Percentiles rank a stretch among this genome's conserved stretches.
phyloP scores from a whole-genome alignment of 1,140 invertebrate species.

The Geopemphigus sp. region DNA sequence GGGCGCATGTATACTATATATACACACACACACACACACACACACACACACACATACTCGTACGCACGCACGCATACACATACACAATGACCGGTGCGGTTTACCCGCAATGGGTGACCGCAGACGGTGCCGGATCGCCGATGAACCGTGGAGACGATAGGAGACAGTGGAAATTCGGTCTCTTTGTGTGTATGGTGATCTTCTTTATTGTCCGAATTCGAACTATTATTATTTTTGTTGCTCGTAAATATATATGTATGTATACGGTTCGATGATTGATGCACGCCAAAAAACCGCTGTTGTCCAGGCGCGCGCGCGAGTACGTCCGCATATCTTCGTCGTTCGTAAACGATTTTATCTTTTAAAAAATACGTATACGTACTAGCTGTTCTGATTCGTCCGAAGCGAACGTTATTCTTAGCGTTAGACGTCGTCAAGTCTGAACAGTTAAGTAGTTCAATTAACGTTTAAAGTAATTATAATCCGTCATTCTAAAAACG shows the following conservation, averaged over 20 bases:
- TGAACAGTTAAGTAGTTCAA: too few relatives aligned
- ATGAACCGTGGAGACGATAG: conserved; percentile 18
- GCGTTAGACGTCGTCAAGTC: too few relatives aligned
- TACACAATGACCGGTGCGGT: conserved; percentile 31
- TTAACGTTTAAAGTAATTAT: too few relatives aligned
- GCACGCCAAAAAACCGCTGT: not conserved
- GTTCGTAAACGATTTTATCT: too few relatives aligned
- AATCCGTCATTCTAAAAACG: too few relatives aligned
- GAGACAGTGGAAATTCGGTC: not conserved
- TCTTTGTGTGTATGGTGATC: too few relatives aligned
- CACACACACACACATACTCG: not conserved
- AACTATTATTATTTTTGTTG: not conserved
- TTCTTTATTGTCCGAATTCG: conserved; percentile 24
- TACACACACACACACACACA: too few relatives aligned
- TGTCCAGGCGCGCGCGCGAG: not conserved
- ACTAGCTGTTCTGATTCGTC: too few relatives aligned
- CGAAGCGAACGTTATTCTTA: too few relatives aligned
- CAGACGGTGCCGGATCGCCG: conserved; percentile 16
- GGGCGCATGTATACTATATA: too few relatives aligned
- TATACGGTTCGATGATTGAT: conserved; percentile 25
- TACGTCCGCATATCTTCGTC: too few relatives aligned
- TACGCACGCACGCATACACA: not conserved
- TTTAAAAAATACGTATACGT: too few relatives aligned
- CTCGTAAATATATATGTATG: not conserved
- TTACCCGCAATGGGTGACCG: conserved; percentile 25